Evolutionary conservation across 2,888 invertebrate genomes (phyloP).

Genomic region (Ormyrus pomaceus): DNA sequence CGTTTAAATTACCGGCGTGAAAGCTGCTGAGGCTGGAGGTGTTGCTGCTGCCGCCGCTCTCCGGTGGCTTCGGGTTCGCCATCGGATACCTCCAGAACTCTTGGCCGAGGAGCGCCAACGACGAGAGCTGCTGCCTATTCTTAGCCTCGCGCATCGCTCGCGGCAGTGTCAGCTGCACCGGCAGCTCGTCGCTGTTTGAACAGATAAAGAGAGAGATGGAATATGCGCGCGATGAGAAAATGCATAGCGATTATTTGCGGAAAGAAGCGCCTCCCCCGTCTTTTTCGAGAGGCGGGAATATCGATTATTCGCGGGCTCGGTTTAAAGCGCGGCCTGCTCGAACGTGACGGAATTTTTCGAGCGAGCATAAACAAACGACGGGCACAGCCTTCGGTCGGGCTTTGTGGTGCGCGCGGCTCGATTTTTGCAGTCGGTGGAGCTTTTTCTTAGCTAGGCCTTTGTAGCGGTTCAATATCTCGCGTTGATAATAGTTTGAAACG

Average conservation of each 20-base stretch:
- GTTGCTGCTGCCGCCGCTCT: constrained; percentile 75
- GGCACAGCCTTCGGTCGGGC: no score
- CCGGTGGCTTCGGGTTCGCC: constrained; percentile 82
- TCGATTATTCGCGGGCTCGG: no score
- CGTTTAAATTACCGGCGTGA: constrained; percentile 67
- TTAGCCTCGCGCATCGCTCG: constrained; percentile 90
- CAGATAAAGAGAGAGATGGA: no score
- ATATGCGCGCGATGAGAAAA: constrained; percentile 19
- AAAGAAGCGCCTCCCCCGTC: neutral
- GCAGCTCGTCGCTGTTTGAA: constrained; percentile 88
- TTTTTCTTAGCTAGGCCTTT: no score
- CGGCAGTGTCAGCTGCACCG: constrained; percentile 91
- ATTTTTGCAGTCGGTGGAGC: no score
- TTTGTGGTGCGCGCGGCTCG: no score
- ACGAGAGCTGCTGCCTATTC: constrained; percentile 92
- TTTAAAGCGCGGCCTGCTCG: no score
- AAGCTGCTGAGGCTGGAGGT: constrained; percentile 87
- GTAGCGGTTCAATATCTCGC: no score
- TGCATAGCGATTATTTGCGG: neutral
- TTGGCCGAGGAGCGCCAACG: constrained; percentile 92
- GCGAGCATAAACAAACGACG: no score
- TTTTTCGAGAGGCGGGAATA: no score
- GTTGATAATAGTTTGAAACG: no score
- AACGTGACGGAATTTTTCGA: no score
- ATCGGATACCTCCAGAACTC: constrained; percentile 89